Percentiles rank a stretch among this genome's conserved stretches.
These are phyloP conservation scores for Diachrysia chrysitis DNA, from an alignment of 2,888 invertebrate genomes.

Conservation along the genomic window DNA sequence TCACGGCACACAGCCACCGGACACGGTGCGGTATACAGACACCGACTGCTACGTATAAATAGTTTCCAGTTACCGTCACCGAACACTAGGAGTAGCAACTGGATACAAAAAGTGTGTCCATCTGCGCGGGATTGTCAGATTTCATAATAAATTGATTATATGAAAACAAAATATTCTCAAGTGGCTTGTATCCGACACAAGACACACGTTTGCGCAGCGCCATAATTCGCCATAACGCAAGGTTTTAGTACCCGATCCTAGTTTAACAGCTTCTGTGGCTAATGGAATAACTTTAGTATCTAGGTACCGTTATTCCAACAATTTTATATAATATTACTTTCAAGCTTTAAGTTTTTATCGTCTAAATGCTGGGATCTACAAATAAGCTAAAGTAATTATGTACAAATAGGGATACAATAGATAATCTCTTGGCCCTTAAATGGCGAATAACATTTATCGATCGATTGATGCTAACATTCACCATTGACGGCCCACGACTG, in stretches of 20 bases:
- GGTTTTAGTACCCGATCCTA: background rate
- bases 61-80: too few relatives aligned
- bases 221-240: background rate
- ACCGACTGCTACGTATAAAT: too few relatives aligned
- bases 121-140: too few relatives aligned
- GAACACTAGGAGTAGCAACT: too few relatives aligned
- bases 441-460: constrained; percentile 52
- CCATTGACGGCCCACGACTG: constrained; percentile 48
- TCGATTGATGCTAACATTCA: constrained; percentile 53
- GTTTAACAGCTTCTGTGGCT: constrained; percentile 7
- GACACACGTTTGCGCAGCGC: too few relatives aligned
- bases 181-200: too few relatives aligned
- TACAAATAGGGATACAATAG: constrained; percentile 54
- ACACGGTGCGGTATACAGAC: too few relatives aligned
- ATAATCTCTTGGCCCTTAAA: constrained; percentile 40
- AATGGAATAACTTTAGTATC: constrained; percentile 16
- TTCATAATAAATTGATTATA: too few relatives aligned
- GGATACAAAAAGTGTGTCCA: too few relatives aligned
- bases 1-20: too few relatives aligned
- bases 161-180: too few relatives aligned
- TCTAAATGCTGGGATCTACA: constrained; percentile 44
- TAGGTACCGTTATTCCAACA: constrained; percentile 16
- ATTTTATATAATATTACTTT: constrained; percentile 11
- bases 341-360: constrained; percentile 31
- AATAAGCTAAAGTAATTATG: constrained; percentile 53